Base-by-base conservation (phyloP, 2,797 vertebrate genomes). In the Streptopelia turtur region DNA sequence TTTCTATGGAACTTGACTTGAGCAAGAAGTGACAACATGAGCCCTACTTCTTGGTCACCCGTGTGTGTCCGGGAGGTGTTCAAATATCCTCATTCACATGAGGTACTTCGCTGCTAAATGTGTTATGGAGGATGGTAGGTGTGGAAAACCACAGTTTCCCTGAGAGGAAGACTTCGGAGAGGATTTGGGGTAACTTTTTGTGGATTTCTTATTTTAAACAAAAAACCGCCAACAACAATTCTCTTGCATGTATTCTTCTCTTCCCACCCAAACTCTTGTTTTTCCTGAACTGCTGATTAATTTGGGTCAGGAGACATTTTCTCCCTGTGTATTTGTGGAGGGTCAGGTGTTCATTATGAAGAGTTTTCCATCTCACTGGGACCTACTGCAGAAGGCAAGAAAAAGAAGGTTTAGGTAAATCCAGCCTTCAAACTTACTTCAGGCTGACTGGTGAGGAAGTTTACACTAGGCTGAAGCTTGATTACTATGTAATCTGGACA, bases 1-100 rank as follows among this genome's bases (percentile, higher is more conserved):
- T 94, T 94, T 90, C 80, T 79, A 39, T 64, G 77, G 45, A 84
- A 59, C 52, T 86, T 94, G 70, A 78, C 82, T 93, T 56, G 60
- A 94, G 87, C 50, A 94, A 83, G 80, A 86, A 93, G 20, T n/a
- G 55, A 80, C 78, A 95, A 65, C 83, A 57, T 2, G 9, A 82
- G 70, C 77, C 57, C 63, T 5, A 2, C 61, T 77, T 84, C 66
- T 82, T 50, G 52, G 83, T 91, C 74, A 88, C 11, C 74, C 43
- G 31, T 70, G 83, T 64, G 9, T 70, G 79, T 60, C 31, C 31
- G 66, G 60, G 18, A 88, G 63, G 25, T 53, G 59, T 77, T 94
- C 74, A 77, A 30, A 82, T 3, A 3, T 64, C 94, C 87, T 78
- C 57, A 18, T 87, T 81, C 68, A 41, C 11, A 0, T 49, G 43